Conservation (phyloP, 2,888 invertebrate species). For the Trisateles emortualis region DNA sequence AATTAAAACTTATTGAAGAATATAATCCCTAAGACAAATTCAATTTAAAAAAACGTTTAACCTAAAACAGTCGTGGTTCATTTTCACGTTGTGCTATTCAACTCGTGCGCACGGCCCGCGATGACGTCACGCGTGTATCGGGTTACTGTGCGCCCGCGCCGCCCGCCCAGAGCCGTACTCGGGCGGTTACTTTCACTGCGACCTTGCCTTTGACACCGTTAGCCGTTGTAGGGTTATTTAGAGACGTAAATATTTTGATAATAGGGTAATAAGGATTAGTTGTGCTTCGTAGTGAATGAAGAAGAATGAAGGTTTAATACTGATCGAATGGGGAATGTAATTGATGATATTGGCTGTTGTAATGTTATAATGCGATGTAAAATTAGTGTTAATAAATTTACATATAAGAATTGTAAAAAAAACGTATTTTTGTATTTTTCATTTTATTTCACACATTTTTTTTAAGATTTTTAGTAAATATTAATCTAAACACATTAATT, state of each 20-base stretch:
- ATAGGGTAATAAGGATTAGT: not conserved
- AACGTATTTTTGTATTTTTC: too few relatives aligned
- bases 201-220: slow-evolving; percentile 68
- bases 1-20: too few relatives aligned
- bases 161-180: slow-evolving; percentile 62
- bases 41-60: not conserved
- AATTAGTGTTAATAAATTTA: too few relatives aligned
- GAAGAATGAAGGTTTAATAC: not conserved
- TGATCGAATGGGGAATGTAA: not conserved
- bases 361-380: not conserved
- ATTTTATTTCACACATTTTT: too few relatives aligned
- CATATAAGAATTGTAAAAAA: too few relatives aligned
- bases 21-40: not conserved
- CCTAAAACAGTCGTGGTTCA: slow-evolving; percentile 36
- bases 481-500: too few relatives aligned
- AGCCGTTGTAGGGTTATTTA: slow-evolving; percentile 13
- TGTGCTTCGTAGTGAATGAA: too few relatives aligned
- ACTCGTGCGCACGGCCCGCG: slow-evolving; percentile 81
- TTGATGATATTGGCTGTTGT: not conserved
- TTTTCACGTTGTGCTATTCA: slow-evolving; percentile 56
- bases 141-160: slow-evolving; percentile 64
- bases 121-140: slow-evolving; percentile 81
- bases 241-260: slow-evolving; percentile 6
- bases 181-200: slow-evolving; percentile 69
- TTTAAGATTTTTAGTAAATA: too few relatives aligned